A percentile compares a stretch with the other conserved stretches of the same genome.
Evolutionary conservation across 1,140 invertebrate genomes (phyloP).

Genomic region (Microplitis demolitor): DNA sequence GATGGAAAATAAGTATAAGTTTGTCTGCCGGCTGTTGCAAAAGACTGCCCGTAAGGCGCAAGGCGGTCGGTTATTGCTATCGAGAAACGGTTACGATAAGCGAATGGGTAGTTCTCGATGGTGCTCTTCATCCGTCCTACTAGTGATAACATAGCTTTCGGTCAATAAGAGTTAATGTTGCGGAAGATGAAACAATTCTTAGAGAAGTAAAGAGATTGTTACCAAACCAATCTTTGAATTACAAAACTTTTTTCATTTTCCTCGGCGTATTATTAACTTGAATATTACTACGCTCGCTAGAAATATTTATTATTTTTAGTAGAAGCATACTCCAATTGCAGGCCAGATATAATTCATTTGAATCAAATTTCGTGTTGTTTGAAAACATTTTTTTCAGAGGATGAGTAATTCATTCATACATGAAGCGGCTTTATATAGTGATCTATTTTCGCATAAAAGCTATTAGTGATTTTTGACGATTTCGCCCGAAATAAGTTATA

Average conservation of each 20-base stretch:
- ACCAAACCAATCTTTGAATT: neutral
- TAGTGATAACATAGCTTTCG: neutral
- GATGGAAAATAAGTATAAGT: slow-evolving; percentile 23
- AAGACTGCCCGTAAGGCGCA: slow-evolving; percentile 1
- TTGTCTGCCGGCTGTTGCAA: slow-evolving; percentile 24
- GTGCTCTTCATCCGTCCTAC: slow-evolving; percentile 6
- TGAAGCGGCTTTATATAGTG: no score
- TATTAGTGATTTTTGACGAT: no score
- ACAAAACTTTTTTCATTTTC: slow-evolving; percentile 1
- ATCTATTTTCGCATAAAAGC: no score
- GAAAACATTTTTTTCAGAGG: no score
- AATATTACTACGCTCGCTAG: no score
- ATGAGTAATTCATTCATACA: no score
- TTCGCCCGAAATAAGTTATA: no score
- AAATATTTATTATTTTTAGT: no score
- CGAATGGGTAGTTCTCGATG: slow-evolving; percentile 25
- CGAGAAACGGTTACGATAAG: slow-evolving; percentile 42
- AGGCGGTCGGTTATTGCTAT: slow-evolving; percentile 42
- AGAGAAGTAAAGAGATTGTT: neutral
- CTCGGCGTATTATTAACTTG: neutral
- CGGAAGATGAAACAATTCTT: slow-evolving; percentile 10
- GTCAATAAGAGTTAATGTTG: slow-evolving; percentile 4
- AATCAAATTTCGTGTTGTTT: no score
- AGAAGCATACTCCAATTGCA: no score
- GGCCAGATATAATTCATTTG: no score